Percentiles rank a stretch among this genome's conserved stretches.
Conservation (phyloP, 2,113 vertebrate species). For the Charadrius vociferus region DNA sequence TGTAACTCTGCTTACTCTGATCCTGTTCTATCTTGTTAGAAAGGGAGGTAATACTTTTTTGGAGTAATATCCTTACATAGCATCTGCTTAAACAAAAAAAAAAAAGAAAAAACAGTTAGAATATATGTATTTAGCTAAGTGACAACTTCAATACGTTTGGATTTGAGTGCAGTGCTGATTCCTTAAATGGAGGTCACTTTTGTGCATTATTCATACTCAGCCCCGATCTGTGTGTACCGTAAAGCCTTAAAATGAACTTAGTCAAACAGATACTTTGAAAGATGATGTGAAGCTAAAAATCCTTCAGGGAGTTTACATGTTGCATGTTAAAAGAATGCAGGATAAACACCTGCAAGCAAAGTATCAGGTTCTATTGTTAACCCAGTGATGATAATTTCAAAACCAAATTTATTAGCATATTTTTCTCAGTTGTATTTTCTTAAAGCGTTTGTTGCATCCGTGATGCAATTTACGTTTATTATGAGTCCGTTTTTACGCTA, state of each 20-base stretch:
- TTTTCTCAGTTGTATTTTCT: not conserved
- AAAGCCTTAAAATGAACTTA: not conserved
- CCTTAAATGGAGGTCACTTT: not conserved
- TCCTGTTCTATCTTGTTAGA: not conserved
- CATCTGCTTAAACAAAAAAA: not conserved
- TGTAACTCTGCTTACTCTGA: not conserved
- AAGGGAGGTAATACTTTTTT: not conserved
- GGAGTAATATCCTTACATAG: not conserved
- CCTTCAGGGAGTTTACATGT: not conserved
- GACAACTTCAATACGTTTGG: not conserved
- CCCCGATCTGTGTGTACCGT: not conserved
- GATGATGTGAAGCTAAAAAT: not conserved
- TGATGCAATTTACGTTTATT: not conserved
- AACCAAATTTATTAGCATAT: not conserved
- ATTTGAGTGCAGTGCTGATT: not conserved
- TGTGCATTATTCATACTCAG: not conserved
- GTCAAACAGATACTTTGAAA: not conserved
- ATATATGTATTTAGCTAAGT: not conserved
- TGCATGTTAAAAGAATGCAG: not conserved
- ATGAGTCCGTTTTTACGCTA: not conserved
- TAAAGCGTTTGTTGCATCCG: not conserved
- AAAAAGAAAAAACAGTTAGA: not conserved
- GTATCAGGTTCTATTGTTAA: not conserved
- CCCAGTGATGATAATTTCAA: not conserved
- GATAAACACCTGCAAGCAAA: not conserved